Base-by-base conservation (phyloP, 2,888 invertebrate species). In the Labia minor region DNA sequence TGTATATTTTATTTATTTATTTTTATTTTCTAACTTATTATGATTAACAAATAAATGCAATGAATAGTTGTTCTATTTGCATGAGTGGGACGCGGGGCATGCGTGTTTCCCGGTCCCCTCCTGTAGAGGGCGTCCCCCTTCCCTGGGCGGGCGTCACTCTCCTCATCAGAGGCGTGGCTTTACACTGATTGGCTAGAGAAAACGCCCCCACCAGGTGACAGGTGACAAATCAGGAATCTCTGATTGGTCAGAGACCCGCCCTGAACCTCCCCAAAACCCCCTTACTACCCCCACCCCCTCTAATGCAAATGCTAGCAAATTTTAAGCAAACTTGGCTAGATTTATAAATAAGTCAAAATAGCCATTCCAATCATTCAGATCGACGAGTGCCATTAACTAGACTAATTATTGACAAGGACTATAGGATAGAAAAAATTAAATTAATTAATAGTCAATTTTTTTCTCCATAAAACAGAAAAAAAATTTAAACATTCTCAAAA, bases 121-220 rank as follows among this genome's bases (percentile, higher is more conserved):
- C 49, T 16, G 49, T n/a, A n/a, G 49, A 49, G 49, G 49, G 49
- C 49, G 49, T 49, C 49, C 49, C 49, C 49, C 49, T 49, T 49
- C 49, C 49, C 16, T 49, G 49, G 49, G 49, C 49, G 49, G 49
- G 49, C 49, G 49, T 49, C 49, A n/a, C 49, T 49, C 49, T 16
- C 49, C 16, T 49, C 49, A 2, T 49, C 2, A 14, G 4, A 14
- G 49, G 49, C 49, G 49, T 49, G 49, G 49, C 49, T 16, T 49
- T 3, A 3, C 49, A 16, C 49, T 49, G 49, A 49, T 49, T 49
- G 49, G 49, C 49, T 49, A 49, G n/a, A n/a, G 14, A 16, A 3
- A 2, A 4, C n/a, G 49, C 49, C 49, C 49, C 14, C 49, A 8
- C 49, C 49, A 49, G 49, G 49, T 49, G 49, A 49, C 49, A 49